These are phyloP conservation scores for Anguilla anguilla DNA, from an alignment of 2,797 vertebrate genomes.

Conservation along the genomic window DNA sequence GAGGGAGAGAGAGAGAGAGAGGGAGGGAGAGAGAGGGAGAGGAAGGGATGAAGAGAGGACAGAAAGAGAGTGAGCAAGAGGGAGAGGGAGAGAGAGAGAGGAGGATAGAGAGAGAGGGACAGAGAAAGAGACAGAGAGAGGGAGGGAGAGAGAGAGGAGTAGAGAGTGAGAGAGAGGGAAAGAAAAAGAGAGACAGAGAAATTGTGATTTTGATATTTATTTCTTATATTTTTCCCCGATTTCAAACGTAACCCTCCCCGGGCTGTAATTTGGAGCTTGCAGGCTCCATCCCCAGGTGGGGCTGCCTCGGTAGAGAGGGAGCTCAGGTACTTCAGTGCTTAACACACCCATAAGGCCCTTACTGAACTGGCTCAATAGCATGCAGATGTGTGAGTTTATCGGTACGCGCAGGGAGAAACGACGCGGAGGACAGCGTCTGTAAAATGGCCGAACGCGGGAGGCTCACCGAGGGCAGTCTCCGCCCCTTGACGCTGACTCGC, in stretches of 20 bases:
- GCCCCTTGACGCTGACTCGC: constrained; percentile 78
- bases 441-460: neutral
- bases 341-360: neutral
- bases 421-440: neutral
- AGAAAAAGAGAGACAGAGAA: too few species aligned
- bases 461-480: constrained; percentile 72
- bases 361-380: neutral
- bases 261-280: neutral
- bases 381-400: neutral
- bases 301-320: neutral
- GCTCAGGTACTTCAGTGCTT: too few species aligned
- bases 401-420: neutral
- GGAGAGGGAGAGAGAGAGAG: too few species aligned
- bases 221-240: neutral
- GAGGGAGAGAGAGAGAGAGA: neutral
- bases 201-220: neutral
- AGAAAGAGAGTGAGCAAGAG: too few species aligned
- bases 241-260: neutral
- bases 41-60: too few species aligned
- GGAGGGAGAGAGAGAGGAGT: too few species aligned
- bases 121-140: too few species aligned
- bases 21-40: neutral
- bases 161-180: too few species aligned
- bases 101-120: too few species aligned
- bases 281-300: neutral